Evolutionary conservation across 2,888 invertebrate genomes (phyloP).

Genomic region (Blomia tropicalis): DNA sequence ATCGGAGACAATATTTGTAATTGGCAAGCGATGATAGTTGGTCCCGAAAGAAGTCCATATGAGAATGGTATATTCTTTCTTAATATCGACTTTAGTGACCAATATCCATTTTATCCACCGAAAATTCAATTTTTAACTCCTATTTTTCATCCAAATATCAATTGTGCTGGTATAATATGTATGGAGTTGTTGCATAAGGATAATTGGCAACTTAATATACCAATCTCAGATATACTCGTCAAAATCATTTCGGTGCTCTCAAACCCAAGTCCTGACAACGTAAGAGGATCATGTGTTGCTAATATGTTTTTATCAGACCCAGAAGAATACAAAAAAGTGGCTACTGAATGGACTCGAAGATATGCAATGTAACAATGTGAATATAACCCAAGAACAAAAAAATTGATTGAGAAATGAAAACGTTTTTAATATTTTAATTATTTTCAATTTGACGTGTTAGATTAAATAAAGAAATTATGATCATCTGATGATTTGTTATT

Average conservation of each 20-base stretch:
- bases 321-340: conserved; percentile 98
- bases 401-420: too few species aligned
- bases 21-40: conserved; percentile 99
- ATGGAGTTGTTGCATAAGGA: conserved; percentile 59
- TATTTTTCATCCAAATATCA: neutral
- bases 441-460: too few species aligned
- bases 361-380: conserved; percentile 98
- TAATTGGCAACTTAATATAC: conserved; percentile 99
- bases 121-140: neutral
- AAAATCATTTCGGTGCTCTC: conserved; percentile 99
- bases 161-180: neutral
- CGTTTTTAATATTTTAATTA: too few species aligned
- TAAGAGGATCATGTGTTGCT: conserved; percentile 99
- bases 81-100: conserved; percentile 80
- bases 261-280: conserved; percentile 99
- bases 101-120: neutral
- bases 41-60: conserved; percentile 99
- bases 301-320: conserved; percentile 99
- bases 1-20: conserved; percentile 54
- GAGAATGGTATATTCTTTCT: conserved; percentile 98
- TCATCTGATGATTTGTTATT: too few species aligned
- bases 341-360: conserved; percentile 99
- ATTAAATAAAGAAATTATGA: too few species aligned
- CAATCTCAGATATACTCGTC: conserved; percentile 97
- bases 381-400: too few species aligned